Conservation (phyloP, 1,140 invertebrate species). For the Drosophila mauritiana region DNA sequence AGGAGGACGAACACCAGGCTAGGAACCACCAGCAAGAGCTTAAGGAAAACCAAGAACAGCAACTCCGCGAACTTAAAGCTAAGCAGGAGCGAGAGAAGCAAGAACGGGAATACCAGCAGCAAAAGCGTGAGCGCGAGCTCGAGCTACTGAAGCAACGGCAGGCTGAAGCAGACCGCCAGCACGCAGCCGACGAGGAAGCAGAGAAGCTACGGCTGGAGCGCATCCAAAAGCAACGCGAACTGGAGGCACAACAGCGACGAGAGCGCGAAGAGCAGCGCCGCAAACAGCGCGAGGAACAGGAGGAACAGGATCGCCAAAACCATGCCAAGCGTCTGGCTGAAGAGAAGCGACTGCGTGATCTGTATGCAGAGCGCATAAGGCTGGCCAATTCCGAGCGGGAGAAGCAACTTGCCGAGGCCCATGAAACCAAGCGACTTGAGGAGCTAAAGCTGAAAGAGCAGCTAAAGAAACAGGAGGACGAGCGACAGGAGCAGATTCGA, state of each 20-base stretch:
- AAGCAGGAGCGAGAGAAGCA: slow-evolving; percentile 32
- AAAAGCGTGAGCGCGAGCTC: slow-evolving; percentile 42
- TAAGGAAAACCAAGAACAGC: slow-evolving; percentile 30
- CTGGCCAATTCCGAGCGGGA: slow-evolving; percentile 69
- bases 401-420: slow-evolving; percentile 60
- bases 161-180: slow-evolving; percentile 46
- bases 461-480: slow-evolving; percentile 61
- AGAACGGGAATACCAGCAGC: slow-evolving; percentile 35
- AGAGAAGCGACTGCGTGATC: slow-evolving; percentile 57
- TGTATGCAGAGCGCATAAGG: slow-evolving; percentile 59
- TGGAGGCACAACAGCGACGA: slow-evolving; percentile 50
- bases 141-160: slow-evolving; percentile 52
- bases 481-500: slow-evolving; percentile 61
- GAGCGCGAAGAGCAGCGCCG: slow-evolving; percentile 53
- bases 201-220: slow-evolving; percentile 50
- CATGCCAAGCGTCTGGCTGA: slow-evolving; percentile 54
- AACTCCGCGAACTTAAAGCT: slow-evolving; percentile 22
- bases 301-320: slow-evolving; percentile 50
- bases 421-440: slow-evolving; percentile 69
- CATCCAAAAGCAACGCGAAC: slow-evolving; percentile 54
- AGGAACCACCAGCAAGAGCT: slow-evolving; percentile 21
- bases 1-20: slow-evolving; percentile 28
- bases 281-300: slow-evolving; percentile 55
- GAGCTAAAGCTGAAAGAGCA: slow-evolving; percentile 57
- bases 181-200: slow-evolving; percentile 49